Conservation (phyloP, 2,113 vertebrate genomes). For the Cryptotis parvus region DNA sequence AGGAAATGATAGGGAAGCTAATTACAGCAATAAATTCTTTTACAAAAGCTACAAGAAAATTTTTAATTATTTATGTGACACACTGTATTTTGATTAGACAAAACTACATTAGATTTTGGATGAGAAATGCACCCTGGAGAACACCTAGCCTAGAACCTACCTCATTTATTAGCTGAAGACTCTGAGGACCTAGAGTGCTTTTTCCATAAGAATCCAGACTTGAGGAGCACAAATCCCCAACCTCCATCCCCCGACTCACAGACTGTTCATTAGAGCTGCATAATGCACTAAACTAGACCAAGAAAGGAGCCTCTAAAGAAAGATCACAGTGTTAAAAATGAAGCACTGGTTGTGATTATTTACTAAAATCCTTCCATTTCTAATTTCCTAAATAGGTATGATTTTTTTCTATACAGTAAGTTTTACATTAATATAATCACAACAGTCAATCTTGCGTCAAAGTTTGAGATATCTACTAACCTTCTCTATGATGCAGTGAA, state of each 20-base stretch:
- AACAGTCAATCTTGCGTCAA: conserved; percentile 41
- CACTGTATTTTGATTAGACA: background rate
- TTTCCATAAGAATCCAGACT: background rate
- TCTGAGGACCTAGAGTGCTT: background rate
- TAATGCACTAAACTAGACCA: background rate
- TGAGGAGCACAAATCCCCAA: background rate
- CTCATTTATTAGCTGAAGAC: conserved; percentile 9
- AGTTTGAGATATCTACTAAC: background rate
- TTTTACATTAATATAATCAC: conserved; percentile 24
- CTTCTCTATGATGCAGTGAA: background rate
- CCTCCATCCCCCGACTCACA: background rate
- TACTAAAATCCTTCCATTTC: background rate
- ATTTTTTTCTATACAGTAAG: conserved; percentile 20
- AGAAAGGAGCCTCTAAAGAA: background rate
- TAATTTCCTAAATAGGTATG: conserved; percentile 19
- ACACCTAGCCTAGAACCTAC: background rate
- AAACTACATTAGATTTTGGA: background rate
- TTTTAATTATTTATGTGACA: background rate
- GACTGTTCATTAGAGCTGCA: background rate
- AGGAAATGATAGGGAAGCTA: background rate
- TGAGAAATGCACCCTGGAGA: background rate
- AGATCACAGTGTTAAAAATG: conserved; percentile 33
- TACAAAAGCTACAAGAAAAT: background rate
- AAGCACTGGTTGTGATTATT: background rate
- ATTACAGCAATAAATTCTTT: background rate